phyloP scores from a whole-genome alignment of 2,113 vertebrate species.

The Vimba vimba region DNA sequence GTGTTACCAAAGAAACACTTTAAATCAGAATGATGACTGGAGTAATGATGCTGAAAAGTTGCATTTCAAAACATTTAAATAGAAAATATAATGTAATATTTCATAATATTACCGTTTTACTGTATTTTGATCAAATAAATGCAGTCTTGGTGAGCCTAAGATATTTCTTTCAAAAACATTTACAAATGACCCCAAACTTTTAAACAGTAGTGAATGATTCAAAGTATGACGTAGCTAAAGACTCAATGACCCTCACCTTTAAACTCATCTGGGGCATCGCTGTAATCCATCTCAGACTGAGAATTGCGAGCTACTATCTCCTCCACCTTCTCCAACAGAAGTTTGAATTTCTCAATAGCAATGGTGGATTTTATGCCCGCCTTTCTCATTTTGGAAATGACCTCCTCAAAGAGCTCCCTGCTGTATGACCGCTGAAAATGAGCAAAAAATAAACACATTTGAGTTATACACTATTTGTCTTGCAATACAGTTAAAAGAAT shows the following conservation, averaged over 20 bases:
- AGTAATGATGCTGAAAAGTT: background rate
- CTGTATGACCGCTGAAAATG: constrained; percentile 91
- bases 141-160: background rate
- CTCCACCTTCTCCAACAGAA: constrained; percentile 94
- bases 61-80: background rate
- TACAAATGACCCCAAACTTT: background rate
- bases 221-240: background rate
- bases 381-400: constrained; percentile 98
- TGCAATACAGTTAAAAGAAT: background rate
- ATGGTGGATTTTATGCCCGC: constrained; percentile 98
- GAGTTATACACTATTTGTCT: background rate
- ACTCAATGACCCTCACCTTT: constrained; percentile 75
- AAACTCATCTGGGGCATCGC: constrained; percentile 97
- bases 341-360: constrained; percentile 98
- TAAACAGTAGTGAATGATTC: background rate
- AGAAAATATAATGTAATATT: background rate
- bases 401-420: constrained; percentile 96
- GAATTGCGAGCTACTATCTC: constrained; percentile 96
- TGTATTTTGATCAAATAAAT: background rate
- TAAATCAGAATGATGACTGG: background rate
- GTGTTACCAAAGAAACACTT: no score
- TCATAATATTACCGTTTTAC: background rate
- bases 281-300: constrained; percentile 97
- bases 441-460: no score
- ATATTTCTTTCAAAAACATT: background rate